A percentile compares a stretch with the other conserved stretches of the same genome.
Evolutionary conservation across 2,113 vertebrate genomes (phyloP).

Genomic region (Salvelinus alpinus): DNA sequence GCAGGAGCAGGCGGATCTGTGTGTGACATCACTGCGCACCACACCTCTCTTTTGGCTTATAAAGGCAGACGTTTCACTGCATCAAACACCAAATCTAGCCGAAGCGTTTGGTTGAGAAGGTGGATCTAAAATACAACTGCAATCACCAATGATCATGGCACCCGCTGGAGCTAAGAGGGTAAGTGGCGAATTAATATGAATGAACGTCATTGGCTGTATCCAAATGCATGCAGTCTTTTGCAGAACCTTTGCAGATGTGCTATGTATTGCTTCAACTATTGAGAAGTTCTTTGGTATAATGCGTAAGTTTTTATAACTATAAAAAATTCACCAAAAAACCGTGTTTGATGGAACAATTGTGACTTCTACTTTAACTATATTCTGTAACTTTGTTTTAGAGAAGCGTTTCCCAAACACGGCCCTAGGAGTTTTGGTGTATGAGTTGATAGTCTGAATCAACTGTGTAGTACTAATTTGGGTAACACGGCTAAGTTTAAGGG

Average conservation of each 20-base stretch:
- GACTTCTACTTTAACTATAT: too few relatives aligned
- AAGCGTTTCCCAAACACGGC: too few relatives aligned
- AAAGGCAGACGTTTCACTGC: conserved; percentile 26
- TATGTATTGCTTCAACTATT: too few relatives aligned
- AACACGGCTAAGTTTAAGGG: too few relatives aligned
- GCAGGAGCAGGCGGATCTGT: conserved; percentile 29
- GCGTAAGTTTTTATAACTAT: too few relatives aligned
- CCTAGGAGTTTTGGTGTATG: too few relatives aligned
- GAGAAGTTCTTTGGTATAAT: too few relatives aligned
- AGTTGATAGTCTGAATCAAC: too few relatives aligned
- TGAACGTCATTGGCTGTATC: background rate
- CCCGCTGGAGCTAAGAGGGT: conserved; percentile 71
- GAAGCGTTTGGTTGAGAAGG: background rate
- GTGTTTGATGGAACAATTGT: too few relatives aligned
- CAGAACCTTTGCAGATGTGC: too few relatives aligned
- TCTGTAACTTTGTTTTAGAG: too few relatives aligned
- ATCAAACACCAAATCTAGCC: conserved; percentile 6
- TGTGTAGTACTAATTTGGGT: background rate
- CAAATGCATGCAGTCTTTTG: background rate
- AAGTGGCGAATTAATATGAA: background rate
- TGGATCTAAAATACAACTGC: conserved; percentile 7
- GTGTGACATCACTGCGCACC: conserved; percentile 47
- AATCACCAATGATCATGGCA: conserved; percentile 64
- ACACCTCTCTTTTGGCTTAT: conserved; percentile 46
- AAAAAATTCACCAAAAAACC: too few relatives aligned